phyloP scores from a whole-genome alignment of 2,113 vertebrate genomes.

The Sclerurus mexicanus region DNA sequence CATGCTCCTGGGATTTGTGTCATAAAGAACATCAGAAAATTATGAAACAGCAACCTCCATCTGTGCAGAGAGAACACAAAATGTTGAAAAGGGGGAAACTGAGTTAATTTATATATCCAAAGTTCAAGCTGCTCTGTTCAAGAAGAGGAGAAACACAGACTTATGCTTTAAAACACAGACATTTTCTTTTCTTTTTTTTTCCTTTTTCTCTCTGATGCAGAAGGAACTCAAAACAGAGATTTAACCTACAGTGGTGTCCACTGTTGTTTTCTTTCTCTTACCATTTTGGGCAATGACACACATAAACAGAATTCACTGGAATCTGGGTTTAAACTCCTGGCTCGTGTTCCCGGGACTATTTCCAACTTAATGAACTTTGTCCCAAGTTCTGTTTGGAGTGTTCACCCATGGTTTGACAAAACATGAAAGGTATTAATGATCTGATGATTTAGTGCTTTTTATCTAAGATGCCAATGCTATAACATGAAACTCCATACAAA shows the following conservation, averaged over 20 bases:
- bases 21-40: not conserved
- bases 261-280: not conserved
- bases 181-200: not conserved
- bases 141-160: not conserved
- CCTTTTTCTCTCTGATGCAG: not conserved
- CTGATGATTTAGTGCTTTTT: not conserved
- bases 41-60: not conserved
- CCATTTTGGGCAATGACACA: slow-evolving; percentile 16
- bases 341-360: not conserved
- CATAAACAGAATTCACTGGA: slow-evolving; percentile 2
- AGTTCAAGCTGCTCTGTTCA: not conserved
- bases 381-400: slow-evolving; percentile 22
- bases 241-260: not conserved
- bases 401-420: slow-evolving; percentile 33
- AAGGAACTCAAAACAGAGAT: not conserved
- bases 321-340: slow-evolving; percentile 24
- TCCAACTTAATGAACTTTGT: slow-evolving; percentile 19
- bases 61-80: not conserved
- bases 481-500: not conserved
- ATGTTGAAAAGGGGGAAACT: not conserved
- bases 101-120: not conserved
- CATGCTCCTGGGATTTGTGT: not conserved
- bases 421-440: slow-evolving; percentile 42
- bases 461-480: not conserved
- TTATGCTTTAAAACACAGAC: not conserved